These are phyloP conservation scores for Vireo griseus DNA, from an alignment of 2,797 vertebrate genomes.

Conservation along the genomic window DNA sequence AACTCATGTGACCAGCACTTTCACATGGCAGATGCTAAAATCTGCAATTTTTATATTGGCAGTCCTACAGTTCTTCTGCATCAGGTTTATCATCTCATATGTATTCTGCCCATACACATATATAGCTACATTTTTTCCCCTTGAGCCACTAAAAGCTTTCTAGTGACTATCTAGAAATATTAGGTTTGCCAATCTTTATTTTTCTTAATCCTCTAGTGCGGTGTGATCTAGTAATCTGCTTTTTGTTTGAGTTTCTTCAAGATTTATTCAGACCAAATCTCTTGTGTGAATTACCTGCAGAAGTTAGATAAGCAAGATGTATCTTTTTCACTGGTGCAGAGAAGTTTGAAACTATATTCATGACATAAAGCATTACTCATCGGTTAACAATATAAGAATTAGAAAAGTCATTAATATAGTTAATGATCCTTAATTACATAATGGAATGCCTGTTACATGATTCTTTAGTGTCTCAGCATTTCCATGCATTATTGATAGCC, in stretches of 20 bases:
- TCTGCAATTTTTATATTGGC: background rate
- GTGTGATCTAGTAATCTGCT: slow-evolving; percentile 1
- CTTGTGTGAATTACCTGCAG: slow-evolving; percentile 10
- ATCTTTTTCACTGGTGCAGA: background rate
- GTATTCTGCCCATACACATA: background rate
- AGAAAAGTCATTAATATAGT: slow-evolving; percentile 61
- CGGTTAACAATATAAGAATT: slow-evolving; percentile 54
- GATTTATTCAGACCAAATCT: slow-evolving; percentile 15
- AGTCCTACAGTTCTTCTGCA: background rate
- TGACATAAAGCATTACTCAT: slow-evolving; percentile 42
- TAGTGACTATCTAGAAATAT: slow-evolving; percentile 1
- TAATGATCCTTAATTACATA: slow-evolving; percentile 69
- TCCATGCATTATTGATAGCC: slow-evolving; percentile 62
- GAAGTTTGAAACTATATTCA: slow-evolving; percentile 25
- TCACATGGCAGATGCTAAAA: background rate
- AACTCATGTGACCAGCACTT: background rate
- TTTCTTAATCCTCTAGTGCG: background rate
- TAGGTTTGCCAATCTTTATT: slow-evolving; percentile 21
- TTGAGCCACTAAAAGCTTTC: background rate
- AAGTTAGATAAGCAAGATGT: slow-evolving; percentile 4
- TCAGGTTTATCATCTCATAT: background rate
- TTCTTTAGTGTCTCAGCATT: slow-evolving; percentile 58
- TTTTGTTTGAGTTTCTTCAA: slow-evolving; percentile 27
- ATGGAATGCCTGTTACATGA: slow-evolving; percentile 52
- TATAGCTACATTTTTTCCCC: background rate